Conservation (phyloP, 2,113 vertebrate species). For the Ariopsis seemanni region DNA sequence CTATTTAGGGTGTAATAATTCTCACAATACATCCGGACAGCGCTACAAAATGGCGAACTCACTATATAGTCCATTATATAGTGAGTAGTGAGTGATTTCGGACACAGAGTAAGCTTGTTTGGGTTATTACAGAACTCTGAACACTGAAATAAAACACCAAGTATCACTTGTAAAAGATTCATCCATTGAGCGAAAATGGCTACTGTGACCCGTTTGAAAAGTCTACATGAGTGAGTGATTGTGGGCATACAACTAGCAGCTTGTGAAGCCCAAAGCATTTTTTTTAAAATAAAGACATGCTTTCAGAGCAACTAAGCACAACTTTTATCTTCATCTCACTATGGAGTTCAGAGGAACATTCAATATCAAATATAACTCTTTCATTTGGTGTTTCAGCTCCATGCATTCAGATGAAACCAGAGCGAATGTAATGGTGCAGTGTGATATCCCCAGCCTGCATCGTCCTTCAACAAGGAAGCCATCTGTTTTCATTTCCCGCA, state of each 20-base stretch:
- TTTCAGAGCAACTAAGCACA: not conserved
- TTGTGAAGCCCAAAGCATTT: not conserved
- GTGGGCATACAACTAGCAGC: not conserved
- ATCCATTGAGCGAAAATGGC: not conserved
- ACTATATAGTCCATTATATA: too few species aligned
- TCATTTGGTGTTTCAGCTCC: not conserved
- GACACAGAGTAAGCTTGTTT: not conserved
- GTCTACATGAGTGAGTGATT: not conserved
- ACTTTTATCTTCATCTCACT: not conserved
- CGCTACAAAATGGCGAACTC: too few species aligned
- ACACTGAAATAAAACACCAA: not conserved
- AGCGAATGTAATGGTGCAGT: conserved; percentile 20
- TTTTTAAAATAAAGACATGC: not conserved
- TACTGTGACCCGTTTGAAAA: not conserved
- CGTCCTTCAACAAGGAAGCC: conserved; percentile 9
- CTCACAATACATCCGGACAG: too few species aligned
- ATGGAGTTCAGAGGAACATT: not conserved
- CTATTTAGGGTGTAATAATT: too few species aligned
- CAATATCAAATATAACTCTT: too few species aligned
- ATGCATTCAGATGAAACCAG: not conserved
- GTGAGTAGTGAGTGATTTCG: too few species aligned
- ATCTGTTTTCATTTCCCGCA: conserved; percentile 44
- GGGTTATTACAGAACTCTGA: not conserved
- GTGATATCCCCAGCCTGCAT: not conserved
- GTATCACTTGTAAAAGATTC: not conserved